phyloP scores from a whole-genome alignment of 2,888 invertebrate species.

The Cremastinae sp. region DNA sequence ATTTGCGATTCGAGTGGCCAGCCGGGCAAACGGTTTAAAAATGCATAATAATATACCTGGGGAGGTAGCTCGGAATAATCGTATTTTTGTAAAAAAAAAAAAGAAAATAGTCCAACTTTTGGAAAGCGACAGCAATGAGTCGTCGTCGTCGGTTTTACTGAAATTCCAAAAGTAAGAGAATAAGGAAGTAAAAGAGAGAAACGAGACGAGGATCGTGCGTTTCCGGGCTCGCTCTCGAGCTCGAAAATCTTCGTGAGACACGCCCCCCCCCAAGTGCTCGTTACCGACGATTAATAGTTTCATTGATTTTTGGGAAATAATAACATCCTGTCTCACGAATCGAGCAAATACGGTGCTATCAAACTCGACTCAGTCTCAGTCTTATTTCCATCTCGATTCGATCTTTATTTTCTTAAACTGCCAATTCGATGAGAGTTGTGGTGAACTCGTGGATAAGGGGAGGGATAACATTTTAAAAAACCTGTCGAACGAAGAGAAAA shows the following conservation, averaged over 20 bases:
- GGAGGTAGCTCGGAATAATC: conserved; percentile 59
- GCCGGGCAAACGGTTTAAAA: conserved; percentile 33
- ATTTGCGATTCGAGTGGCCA: conserved; percentile 35
- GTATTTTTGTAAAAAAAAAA: conserved; percentile 58
- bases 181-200: conserved; percentile 17
- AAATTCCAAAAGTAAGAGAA: conserved; percentile 22
- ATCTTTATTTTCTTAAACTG: conserved; percentile 36
- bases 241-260: conserved; percentile 4
- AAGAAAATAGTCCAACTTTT: conserved; percentile 48
- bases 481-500: conserved; percentile 28
- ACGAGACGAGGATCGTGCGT: conserved; percentile 24
- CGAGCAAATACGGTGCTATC: conserved; percentile 48
- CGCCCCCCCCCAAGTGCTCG: conserved; percentile 4
- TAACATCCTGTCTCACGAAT: conserved; percentile 39
- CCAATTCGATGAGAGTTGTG: conserved; percentile 5
- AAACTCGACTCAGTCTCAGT: conserved; percentile 27
- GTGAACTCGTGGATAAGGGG: background rate
- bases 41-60: conserved; percentile 55
- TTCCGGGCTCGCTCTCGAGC: conserved; percentile 25
- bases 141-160: conserved; percentile 39
- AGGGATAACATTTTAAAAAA: background rate
- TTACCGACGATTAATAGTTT: conserved; percentile 13
- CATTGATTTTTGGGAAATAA: conserved; percentile 24
- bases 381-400: conserved; percentile 8
- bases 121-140: conserved; percentile 33